phyloP scores from a whole-genome alignment of 2,888 invertebrate species.

The Syrphus vitripennis region DNA sequence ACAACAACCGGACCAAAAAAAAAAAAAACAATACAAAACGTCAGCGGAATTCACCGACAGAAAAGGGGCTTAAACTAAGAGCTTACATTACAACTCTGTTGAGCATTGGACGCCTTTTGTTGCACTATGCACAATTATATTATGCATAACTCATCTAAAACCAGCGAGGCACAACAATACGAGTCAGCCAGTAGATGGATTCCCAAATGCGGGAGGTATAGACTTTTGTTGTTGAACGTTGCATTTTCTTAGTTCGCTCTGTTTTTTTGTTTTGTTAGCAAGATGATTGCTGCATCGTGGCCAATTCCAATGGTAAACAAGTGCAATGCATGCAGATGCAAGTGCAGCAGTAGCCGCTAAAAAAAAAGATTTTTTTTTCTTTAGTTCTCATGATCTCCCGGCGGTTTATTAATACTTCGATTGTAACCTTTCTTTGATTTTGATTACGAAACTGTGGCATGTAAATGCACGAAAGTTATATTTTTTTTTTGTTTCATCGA shows the following conservation, averaged over 20 bases:
- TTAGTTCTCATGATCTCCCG: constrained; percentile 55
- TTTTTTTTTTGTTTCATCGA: neutral
- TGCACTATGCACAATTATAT: constrained; percentile 49
- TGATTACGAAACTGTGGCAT: constrained; percentile 67
- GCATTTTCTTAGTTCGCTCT: neutral
- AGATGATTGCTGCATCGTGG: constrained; percentile 57
- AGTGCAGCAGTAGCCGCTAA: constrained; percentile 8
- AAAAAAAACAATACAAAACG: constrained; percentile 31
- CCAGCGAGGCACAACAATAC: neutral
- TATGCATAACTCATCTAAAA: constrained; percentile 61
- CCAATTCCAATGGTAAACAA: constrained; percentile 53
- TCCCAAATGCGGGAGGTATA: constrained; percentile 24
- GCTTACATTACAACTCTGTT: constrained; percentile 30
- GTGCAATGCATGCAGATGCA: constrained; percentile 45
- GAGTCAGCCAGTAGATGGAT: neutral
- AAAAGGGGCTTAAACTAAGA: neutral
- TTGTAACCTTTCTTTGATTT: constrained; percentile 70
- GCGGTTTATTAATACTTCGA: constrained; percentile 56
- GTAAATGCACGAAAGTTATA: constrained; percentile 54
- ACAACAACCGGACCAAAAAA: neutral
- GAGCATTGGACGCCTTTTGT: constrained; percentile 48
- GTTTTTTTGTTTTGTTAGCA: constrained; percentile 26
- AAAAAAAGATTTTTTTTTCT: neutral
- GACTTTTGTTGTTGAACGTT: neutral
- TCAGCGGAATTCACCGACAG: constrained; percentile 46